Evolutionary conservation across 2,888 invertebrate species (phyloP).

Genomic region (Monochamus alternatus): DNA sequence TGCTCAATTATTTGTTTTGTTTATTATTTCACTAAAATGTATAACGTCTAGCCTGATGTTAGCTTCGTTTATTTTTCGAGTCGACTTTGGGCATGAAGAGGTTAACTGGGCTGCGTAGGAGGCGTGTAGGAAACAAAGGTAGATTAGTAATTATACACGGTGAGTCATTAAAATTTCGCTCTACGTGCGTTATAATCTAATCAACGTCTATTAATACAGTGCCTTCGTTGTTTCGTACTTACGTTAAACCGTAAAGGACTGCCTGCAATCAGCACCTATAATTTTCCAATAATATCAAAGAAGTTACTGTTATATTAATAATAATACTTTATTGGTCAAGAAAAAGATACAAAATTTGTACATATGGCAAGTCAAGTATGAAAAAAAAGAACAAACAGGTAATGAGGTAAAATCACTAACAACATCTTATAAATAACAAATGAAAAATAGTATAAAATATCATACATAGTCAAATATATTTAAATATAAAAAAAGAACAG

Average conservation of each 20-base stretch:
- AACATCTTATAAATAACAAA: too few relatives aligned
- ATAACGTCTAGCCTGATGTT: conserved; percentile 36
- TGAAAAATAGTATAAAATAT: too few relatives aligned
- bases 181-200: neutral
- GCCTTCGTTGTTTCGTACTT: neutral
- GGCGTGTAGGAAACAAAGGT: conserved; percentile 46
- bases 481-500: too few relatives aligned
- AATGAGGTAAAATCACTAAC: too few relatives aligned
- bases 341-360: too few relatives aligned
- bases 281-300: neutral
- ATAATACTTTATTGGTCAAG: too few relatives aligned
- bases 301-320: too few relatives aligned
- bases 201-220: neutral
- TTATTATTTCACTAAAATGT: conserved; percentile 23
- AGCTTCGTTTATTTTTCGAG: conserved; percentile 35
- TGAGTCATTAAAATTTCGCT: conserved; percentile 10
- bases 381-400: too few relatives aligned
- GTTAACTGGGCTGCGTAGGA: conserved; percentile 42
- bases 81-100: conserved; percentile 45
- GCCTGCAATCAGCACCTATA: neutral
- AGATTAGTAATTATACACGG: conserved; percentile 32
- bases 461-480: too few relatives aligned
- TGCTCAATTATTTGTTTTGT: conserved; percentile 16
- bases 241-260: too few relatives aligned
- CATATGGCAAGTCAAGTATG: too few relatives aligned